These are phyloP conservation scores for Caenorhabditis latens DNA, from an alignment of 1,140 invertebrate genomes.

Conservation along the genomic window DNA sequence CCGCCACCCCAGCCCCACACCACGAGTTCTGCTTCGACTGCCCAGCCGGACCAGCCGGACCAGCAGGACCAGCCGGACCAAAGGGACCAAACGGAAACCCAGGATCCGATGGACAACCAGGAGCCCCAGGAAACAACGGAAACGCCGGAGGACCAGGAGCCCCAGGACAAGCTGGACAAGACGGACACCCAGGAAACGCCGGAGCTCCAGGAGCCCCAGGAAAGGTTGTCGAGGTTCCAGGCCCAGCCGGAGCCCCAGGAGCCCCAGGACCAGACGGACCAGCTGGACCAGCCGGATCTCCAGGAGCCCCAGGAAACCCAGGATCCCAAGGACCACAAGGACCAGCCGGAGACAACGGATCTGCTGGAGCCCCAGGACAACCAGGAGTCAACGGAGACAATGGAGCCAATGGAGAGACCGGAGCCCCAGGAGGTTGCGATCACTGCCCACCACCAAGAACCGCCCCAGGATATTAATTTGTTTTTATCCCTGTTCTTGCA, in stretches of 20 bases:
- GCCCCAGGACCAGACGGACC: slow-evolving; percentile 60
- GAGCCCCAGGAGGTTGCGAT: slow-evolving; percentile 63
- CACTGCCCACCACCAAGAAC: slow-evolving; percentile 67
- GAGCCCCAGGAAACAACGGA: slow-evolving; percentile 62
- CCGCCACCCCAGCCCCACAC: slow-evolving; percentile 58
- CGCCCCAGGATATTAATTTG: slow-evolving; percentile 64
- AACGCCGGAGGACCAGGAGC: slow-evolving; percentile 48
- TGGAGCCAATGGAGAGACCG: slow-evolving; percentile 63
- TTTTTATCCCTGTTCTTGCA: slow-evolving; percentile 24
- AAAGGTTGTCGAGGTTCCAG: slow-evolving; percentile 54
- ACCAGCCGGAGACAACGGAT: slow-evolving; percentile 61
- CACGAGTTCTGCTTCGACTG: slow-evolving; percentile 70
- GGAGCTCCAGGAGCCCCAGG: slow-evolving; percentile 62
- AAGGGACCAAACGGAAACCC: slow-evolving; percentile 58
- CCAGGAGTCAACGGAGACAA: slow-evolving; percentile 57
- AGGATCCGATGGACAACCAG: slow-evolving; percentile 62
- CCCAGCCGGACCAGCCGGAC: slow-evolving; percentile 69
- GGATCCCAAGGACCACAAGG: slow-evolving; percentile 60
- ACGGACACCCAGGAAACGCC: slow-evolving; percentile 61
- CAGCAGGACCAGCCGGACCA: slow-evolving; percentile 63
- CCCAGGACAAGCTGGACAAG: slow-evolving; percentile 56
- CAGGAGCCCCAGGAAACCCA: slow-evolving; percentile 59
- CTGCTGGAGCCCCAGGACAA: slow-evolving; percentile 58
- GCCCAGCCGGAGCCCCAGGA: slow-evolving; percentile 61
- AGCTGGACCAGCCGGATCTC: slow-evolving; percentile 56